Evolutionary conservation across 2,113 vertebrate species (phyloP), one percentile per base, ranked within the genome.

Genomic region (Nibea coibor): DNA sequence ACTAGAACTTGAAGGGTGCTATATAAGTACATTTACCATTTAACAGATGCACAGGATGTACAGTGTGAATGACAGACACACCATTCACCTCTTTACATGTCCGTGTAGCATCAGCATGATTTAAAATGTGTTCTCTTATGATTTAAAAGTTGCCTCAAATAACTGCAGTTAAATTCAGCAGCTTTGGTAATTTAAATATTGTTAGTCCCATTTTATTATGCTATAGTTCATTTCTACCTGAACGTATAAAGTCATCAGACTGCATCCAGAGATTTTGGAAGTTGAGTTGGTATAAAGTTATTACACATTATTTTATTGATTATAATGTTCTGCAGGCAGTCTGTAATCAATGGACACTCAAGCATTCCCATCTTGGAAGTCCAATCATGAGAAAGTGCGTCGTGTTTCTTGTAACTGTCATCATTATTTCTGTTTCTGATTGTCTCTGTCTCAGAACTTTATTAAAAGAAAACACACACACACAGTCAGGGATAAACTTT

Each of bases 371-470:
- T 82, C 54, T 65, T 70, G 51, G 68, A 81, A 71, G 75, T 80
- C 81, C 81, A 92, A 92, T 91, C 87, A 84, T 72, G 35, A 78
- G 69, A 79, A 88, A 26, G 39, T 22, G 57, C 22, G 5, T 61
- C 17, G 0, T 53, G 17, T 85, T 77, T 35, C 22, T 59, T 72
- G 26, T 50, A 56, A 48, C 76, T 45, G 67, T 82, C 81, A 77
- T 87, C 59, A 69, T 87, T 82, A 85, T 82, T 85, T 71, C 72
- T 67, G 28, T 77, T 72, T 80, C 82, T 87, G 86, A 92, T 92
- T 76, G 84, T 57, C 22, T 56, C 22, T 85, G 82, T 57, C 78
- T 82, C 87, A 68, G 31, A 81, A 81, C 67, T 82, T 81, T 85
- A 89, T 90, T 85, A 71, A 87, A 84, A 81, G 54, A 65, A 77